phyloP scores from a whole-genome alignment of 2,797 vertebrate genomes.

The Hoplostethus mediterraneus region DNA sequence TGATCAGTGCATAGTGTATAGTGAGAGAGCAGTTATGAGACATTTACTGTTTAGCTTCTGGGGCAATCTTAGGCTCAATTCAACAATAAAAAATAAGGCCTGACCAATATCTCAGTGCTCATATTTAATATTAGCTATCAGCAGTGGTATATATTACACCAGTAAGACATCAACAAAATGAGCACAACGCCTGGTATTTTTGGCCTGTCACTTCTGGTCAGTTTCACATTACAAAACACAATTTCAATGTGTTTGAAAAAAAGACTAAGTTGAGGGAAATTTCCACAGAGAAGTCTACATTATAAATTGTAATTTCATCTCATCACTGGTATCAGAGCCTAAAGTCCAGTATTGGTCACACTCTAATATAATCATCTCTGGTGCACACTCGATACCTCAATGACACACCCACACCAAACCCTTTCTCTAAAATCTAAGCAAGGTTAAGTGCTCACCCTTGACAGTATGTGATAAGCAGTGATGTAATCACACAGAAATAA shows the following conservation, averaged over 20 bases:
- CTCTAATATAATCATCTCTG: background rate
- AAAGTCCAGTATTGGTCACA: too few species aligned
- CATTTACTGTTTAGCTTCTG: background rate
- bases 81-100: background rate
- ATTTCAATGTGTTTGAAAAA: too few species aligned
- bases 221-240: background rate
- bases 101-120: background rate
- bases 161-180: background rate
- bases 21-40: background rate
- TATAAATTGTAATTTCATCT: background rate
- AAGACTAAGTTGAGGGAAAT: too few species aligned
- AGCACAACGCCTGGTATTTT: background rate
- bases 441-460: background rate
- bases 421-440: background rate
- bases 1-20: background rate
- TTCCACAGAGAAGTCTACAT: background rate
- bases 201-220: background rate
- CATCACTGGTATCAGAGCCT: too few species aligned
- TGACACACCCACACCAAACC: background rate
- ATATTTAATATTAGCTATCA: background rate
- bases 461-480: background rate
- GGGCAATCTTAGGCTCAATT: background rate
- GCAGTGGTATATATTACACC: background rate
- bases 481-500: background rate
- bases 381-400: background rate